These are phyloP conservation scores for Uloborus plumipes DNA, from an alignment of 2,888 invertebrate genomes.

Conservation along the genomic window DNA sequence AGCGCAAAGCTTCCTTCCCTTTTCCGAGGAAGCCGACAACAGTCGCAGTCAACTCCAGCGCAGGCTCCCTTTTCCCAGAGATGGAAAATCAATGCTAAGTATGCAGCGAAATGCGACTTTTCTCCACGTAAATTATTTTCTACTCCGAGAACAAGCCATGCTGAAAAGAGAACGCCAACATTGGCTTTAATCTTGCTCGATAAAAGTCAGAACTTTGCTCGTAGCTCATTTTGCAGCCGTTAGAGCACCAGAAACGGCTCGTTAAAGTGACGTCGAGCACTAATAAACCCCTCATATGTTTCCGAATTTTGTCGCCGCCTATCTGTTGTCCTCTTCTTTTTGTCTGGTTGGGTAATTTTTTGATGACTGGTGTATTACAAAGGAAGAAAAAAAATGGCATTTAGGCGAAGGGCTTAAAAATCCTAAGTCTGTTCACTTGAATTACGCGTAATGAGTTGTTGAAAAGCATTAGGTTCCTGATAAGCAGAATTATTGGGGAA, in stretches of 20 bases:
- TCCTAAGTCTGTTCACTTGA: no score
- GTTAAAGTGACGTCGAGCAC: slow-evolving; percentile 17
- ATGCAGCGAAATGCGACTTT: slow-evolving; percentile 25
- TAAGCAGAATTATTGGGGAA: no score
- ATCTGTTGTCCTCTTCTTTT: not conserved
- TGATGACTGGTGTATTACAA: no score
- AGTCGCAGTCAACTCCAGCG: not conserved
- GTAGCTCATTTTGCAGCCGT: slow-evolving; percentile 44
- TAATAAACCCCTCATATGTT: slow-evolving; percentile 43
- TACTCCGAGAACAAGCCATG: slow-evolving; percentile 23
- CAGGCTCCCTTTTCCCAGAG: slow-evolving; percentile 4
- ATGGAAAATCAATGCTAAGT: slow-evolving; percentile 58
- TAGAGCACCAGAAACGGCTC: slow-evolving; percentile 40
- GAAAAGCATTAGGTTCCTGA: no score
- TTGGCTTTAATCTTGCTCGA: slow-evolving; percentile 45
- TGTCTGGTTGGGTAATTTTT: no score
- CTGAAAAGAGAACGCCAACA: slow-evolving; percentile 31
- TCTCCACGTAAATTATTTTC: slow-evolving; percentile 45
- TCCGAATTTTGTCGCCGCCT: slow-evolving; percentile 29
- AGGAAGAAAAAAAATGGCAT: no score
- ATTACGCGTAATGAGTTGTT: no score
- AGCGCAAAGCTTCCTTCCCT: not conserved
- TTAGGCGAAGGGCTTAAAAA: no score
- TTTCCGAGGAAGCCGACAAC: no score
- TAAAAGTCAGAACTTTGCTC: slow-evolving; percentile 50